phyloP scores from a whole-genome alignment of 2,113 vertebrate genomes.

The Erythrolamprus reginae region DNA sequence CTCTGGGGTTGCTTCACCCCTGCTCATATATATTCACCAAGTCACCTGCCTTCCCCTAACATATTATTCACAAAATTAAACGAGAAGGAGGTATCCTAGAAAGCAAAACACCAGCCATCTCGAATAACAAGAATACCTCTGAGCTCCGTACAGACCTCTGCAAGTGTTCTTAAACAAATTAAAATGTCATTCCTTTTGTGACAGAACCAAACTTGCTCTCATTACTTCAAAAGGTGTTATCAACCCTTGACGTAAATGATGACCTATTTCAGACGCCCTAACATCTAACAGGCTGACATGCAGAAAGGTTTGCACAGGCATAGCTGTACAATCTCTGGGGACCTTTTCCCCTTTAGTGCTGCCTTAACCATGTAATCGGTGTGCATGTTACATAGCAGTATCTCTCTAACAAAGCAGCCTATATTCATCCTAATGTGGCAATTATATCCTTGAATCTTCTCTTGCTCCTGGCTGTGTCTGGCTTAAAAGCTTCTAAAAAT shows the following conservation, averaged over 20 bases:
- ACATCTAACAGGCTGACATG: background rate
- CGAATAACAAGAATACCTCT: background rate
- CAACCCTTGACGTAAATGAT: background rate
- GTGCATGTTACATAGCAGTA: background rate
- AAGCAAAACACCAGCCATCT: background rate
- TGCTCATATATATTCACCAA: background rate
- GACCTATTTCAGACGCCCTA: background rate
- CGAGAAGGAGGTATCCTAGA: background rate
- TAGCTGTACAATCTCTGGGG: background rate
- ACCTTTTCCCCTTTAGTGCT: background rate
- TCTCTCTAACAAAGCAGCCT: background rate
- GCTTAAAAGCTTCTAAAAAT: conserved; percentile 1
- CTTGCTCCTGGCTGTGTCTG: background rate
- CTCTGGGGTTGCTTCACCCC: background rate
- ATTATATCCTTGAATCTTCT: background rate
- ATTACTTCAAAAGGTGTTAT: background rate
- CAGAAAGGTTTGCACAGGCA: background rate
- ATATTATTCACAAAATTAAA: background rate
- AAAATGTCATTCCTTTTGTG: background rate
- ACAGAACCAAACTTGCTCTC: background rate
- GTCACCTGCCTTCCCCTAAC: background rate
- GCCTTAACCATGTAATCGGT: background rate
- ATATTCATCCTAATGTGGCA: background rate
- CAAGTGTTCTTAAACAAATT: background rate
- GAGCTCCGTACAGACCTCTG: background rate